Base-by-base conservation (phyloP, 2,113 vertebrate species). In the Siphamia tubifer region DNA sequence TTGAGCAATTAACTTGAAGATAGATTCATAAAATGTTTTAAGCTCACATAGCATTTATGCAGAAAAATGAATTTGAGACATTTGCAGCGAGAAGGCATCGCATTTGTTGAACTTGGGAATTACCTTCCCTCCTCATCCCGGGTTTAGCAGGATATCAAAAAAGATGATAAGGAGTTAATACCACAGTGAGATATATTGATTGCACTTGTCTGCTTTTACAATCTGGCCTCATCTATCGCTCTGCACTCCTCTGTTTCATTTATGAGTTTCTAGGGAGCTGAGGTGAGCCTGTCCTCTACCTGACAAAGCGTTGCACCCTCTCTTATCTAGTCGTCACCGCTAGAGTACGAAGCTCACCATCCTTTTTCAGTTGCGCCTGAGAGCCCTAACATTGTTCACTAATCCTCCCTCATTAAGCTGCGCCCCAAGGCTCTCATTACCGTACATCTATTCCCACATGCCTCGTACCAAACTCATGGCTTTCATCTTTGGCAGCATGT, bases 321-420 rank as follows among this genome's bases (percentile, higher is more conserved):
- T 68, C 71, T 68, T 53, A 61, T 79, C 69, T 48, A 12, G 15
- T 12, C 56, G 43, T 67, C 6, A 5, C 53, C 8, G 0, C 51
- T 15, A 48, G 45, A n/a, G 25, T 48, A 16, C 70, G n/a, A 3
- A 13, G 21, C 27, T 69, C 23, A 5, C 35, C 49, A 3, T n/a
- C 51, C 28, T 51, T 38, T 38, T 32, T 38, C 48, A 68, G 74
- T 66, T 51, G 42, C 49, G 35, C 58, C 48, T 20, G 9, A 47
- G 67, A 74, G 58, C 70, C 56, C 65, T 9, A 82, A 79, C 72
- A 77, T 8, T 60, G 68, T 74, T 84, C 79, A 68, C 79, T 87
- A 87, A 89, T 91, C 62, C 69, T 20, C 55, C n/a, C 85, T 87
- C 84, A 85, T 89, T 87, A 87, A 76, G 78, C 30, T 42, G 12